A percentile compares a stretch with the other conserved stretches of the same genome.
These are phyloP conservation scores for Theretra japonica DNA, from an alignment of 2,888 invertebrate genomes.

Conservation along the genomic window DNA sequence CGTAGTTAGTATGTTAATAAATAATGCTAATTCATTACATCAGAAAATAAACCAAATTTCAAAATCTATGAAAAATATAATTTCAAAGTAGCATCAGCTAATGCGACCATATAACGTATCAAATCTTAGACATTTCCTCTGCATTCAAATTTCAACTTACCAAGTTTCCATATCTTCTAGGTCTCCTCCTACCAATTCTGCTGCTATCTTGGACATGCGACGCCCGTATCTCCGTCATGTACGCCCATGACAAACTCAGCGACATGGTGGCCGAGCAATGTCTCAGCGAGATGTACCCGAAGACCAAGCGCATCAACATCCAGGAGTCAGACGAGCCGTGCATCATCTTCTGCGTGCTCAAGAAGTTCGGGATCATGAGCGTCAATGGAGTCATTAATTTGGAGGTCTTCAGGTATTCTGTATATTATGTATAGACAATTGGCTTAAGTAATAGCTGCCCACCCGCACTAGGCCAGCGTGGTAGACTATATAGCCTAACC, in stretches of 20 bases:
- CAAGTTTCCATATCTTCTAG: conserved; percentile 15
- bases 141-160: neutral
- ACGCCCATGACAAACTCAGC: conserved; percentile 72
- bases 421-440: neutral
- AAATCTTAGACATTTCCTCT: no score
- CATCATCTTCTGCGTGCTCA: conserved; percentile 76
- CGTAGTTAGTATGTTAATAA: no score
- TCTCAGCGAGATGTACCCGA: conserved; percentile 73
- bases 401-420: conserved; percentile 68
- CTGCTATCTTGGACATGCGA: conserved; percentile 37
- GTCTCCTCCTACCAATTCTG: conserved; percentile 5
- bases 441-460: no score
- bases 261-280: conserved; percentile 71
- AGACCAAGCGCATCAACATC: conserved; percentile 59
- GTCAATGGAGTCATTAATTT: conserved; percentile 67
- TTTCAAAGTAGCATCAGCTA: no score
- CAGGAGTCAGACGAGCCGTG: conserved; percentile 76
- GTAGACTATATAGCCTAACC: no score
- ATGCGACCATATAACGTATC: no score
- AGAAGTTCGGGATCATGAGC: conserved; percentile 75
- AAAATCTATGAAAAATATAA: no score
- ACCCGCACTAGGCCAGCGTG: no score
- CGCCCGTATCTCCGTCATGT: conserved; percentile 74
- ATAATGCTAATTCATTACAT: no score
- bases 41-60: no score